These are phyloP conservation scores for Clytia hemisphaerica DNA, from an alignment of 30 jellyfish, hydroid and myxozoan species.

Conservation along the genomic window DNA sequence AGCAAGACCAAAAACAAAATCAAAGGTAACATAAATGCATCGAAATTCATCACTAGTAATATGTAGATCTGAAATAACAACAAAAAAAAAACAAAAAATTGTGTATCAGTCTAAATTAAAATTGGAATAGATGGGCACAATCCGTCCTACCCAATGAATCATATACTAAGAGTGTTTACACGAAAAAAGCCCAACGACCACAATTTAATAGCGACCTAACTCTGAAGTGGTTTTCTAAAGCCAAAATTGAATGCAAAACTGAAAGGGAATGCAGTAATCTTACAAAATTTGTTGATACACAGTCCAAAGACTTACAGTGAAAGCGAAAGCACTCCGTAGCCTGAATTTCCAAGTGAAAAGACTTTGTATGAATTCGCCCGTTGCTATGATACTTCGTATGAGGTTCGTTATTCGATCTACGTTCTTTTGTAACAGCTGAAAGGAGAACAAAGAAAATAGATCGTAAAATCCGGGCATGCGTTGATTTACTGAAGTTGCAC, in stretches of 20 bases:
- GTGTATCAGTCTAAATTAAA: background rate
- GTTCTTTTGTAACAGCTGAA: constrained; percentile 79
- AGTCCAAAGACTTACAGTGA: constrained; percentile 51
- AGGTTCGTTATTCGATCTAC: constrained; percentile 81
- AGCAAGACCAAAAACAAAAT: constrained; percentile 67
- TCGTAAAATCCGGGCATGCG: too few relatives aligned
- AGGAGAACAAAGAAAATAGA: background rate
- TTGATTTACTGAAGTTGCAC: background rate
- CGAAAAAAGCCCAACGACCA: too few relatives aligned
- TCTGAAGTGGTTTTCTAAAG: too few relatives aligned
- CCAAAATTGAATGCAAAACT: too few relatives aligned
- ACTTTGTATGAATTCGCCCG: constrained; percentile 88
- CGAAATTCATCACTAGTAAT: constrained; percentile 83
- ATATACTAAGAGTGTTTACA: too few relatives aligned
- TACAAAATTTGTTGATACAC: too few relatives aligned
- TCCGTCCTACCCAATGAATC: too few relatives aligned
- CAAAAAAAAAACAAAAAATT: background rate
- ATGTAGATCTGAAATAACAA: constrained; percentile 65
- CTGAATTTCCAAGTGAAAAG: constrained; percentile 88
- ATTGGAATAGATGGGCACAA: too few relatives aligned
- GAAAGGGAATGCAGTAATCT: too few relatives aligned
- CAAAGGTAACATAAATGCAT: constrained; percentile 78
- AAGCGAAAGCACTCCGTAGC: constrained; percentile 89
- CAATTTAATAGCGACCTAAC: too few relatives aligned
- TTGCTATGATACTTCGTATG: constrained; percentile 72